Evolutionary conservation across 2,797 vertebrate species (phyloP), one percentile per base, ranked within the genome.

Genomic region (Characodon lateralis): DNA sequence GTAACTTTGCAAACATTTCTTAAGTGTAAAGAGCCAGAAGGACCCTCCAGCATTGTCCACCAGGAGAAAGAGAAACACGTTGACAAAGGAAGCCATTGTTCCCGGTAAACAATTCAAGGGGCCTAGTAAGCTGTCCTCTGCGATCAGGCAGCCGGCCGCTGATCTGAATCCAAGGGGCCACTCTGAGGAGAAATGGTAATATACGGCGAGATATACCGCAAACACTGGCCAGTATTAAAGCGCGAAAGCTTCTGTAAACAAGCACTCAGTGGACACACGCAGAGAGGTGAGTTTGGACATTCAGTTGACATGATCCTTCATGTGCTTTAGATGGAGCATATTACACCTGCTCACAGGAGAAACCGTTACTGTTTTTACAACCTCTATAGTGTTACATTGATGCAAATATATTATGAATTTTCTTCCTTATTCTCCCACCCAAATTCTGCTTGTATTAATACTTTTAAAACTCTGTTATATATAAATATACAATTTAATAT

Each of bases 1-100:
- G 94, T 96, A 96, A 97, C 96, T 98, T 97, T 96, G 96, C 96
- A 97, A 97, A 97, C 96, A 96, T 96, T 96, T 95, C 95, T 96
- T 95, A 96, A 96, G 95, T 95, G 95, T 94, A 89, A 80, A 92
- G 90, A 93, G 91, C 93, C 94, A 96, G 95, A 95, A 97, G 96
- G 94, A 92, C 95, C 93, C 95, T 96, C 95, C 73, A 94, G 95
- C 83, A 87, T 94, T 95, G 95, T 95, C 93, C 90, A 88, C 83
- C 81, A 90, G 94, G 94, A 97, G 96, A 96, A 96, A 96, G 95
- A 95, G 95, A 95, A 95, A 95, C 96, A 96, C 95, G 85, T 95
- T 91, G 94, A 96, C 96, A 97, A 97, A 96, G 92, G 95, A 91
- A 94, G 89, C 94, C 92, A 96, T 96, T 97, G 95, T 94, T 92